Base-by-base conservation (phyloP, 1,140 invertebrate species). In the Leguminivora glycinivorella region DNA sequence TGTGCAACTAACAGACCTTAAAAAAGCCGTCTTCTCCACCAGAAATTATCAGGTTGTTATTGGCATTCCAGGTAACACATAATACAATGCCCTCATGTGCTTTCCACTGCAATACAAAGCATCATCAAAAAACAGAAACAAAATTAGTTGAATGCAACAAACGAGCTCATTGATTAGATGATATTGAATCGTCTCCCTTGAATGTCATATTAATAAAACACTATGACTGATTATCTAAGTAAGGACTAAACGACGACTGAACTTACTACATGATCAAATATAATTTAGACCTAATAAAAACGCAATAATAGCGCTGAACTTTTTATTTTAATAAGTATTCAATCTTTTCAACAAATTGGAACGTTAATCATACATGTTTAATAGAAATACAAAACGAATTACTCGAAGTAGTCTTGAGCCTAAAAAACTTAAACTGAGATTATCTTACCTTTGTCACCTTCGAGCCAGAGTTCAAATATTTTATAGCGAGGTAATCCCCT, bases 11-110 rank as follows among this genome's bases (percentile, higher is more conserved):
- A 22, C 67, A 38, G 77, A 95, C 95, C 93, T 98, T 98, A 73
- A 98, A 99, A 76, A 95, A 94, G 81, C 98, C 98, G 91, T 99
- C 99, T 93, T 99, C 99, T 7, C 95, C 97, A 1, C 98, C 98
- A 26, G 98, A 98, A 24, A 99, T 92, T 63, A 99, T 97, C 0
- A 98, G 91, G 78, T 96, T 96, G 76, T 96, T 96, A 63, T 95
- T 95, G 1, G 95, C 92, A 86, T 96, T 98, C 98, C 98, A 99
- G 63, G 96, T 95, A 1, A 98, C 92, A 68, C 95, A 95, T 19
- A 99, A 91, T 74, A 99, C 96, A 1, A 99, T 83, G 6, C 97
- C 97, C 76, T 99, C 98, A 89, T 99, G 98, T 22, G 97, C 98
- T 88, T 97, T 97, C 98, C 98, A 99, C 97, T 98, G 84, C 25